A percentile compares a stretch with the other conserved stretches of the same genome.
These are phyloP conservation scores for Chromobotia macracanthus DNA, from an alignment of 2,797 vertebrate species.

Conservation along the genomic window DNA sequence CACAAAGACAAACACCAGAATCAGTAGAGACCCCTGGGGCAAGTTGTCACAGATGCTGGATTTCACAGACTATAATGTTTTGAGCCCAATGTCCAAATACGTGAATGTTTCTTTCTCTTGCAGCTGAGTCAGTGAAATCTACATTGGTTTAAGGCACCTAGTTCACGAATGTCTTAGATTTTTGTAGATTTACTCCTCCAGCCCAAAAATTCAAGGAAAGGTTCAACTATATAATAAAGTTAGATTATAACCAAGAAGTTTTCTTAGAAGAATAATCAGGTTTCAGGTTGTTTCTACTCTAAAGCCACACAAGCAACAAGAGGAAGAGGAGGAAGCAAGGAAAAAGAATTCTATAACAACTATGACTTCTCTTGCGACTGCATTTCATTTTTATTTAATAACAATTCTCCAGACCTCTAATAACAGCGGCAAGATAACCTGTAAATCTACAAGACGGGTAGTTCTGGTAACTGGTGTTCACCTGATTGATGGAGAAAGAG, in stretches of 20 bases:
- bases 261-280: too few relatives aligned
- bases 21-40: background rate
- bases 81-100: background rate
- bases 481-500: constrained; percentile 10
- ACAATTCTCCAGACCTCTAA: background rate
- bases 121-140: too few relatives aligned
- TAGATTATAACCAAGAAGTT: too few relatives aligned
- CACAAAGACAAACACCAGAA: background rate
- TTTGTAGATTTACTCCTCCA: too few relatives aligned
- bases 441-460: constrained; percentile 32
- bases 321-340: background rate
- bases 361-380: constrained; percentile 14
- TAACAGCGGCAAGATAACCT: background rate
- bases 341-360: constrained; percentile 1
- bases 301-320: too few relatives aligned
- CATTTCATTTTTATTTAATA: constrained; percentile 50
- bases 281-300: too few relatives aligned
- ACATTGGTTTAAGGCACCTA: too few relatives aligned
- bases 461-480: background rate
- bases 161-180: too few relatives aligned
- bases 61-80: background rate
- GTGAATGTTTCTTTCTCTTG: background rate
- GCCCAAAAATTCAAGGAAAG: too few relatives aligned
- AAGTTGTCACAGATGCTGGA: background rate
- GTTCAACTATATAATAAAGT: too few relatives aligned